These are phyloP conservation scores for Gallinago paraguaiae DNA, from an alignment of 2,113 vertebrate genomes.

Conservation along the genomic window DNA sequence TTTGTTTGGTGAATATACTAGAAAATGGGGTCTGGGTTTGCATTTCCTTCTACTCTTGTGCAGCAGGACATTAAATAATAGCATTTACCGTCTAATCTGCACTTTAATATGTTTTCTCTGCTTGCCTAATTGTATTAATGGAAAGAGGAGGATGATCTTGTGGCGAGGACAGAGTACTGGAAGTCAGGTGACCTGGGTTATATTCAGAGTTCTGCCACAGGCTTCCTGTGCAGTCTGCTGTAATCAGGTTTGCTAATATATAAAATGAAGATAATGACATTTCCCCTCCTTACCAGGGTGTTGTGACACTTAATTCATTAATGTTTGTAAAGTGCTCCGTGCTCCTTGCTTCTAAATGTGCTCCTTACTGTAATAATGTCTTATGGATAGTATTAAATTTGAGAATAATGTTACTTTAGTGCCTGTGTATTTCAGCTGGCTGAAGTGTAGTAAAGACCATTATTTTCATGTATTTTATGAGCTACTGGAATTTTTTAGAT, in stretches of 20 bases:
- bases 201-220: slow-evolving; percentile 41
- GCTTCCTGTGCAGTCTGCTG: slow-evolving; percentile 58
- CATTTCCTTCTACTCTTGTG: slow-evolving; percentile 23
- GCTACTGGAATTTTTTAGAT: slow-evolving; percentile 54
- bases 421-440: neutral
- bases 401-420: slow-evolving; percentile 43
- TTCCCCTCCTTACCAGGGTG: slow-evolving; percentile 28
- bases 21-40: neutral
- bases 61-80: slow-evolving; percentile 37
- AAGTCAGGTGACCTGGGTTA: slow-evolving; percentile 58
- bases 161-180: slow-evolving; percentile 4
- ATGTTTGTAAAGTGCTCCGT: slow-evolving; percentile 59
- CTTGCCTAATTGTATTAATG: slow-evolving; percentile 58
- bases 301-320: slow-evolving; percentile 64
- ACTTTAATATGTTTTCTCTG: slow-evolving; percentile 30
- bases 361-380: slow-evolving; percentile 24
- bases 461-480: slow-evolving; percentile 54
- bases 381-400: slow-evolving; percentile 31
- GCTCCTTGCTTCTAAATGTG: slow-evolving; percentile 30
- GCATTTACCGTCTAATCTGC: neutral
- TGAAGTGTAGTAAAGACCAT: neutral
- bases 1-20: neutral
- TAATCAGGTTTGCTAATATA: slow-evolving; percentile 55
- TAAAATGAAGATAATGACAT: slow-evolving; percentile 50
- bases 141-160: slow-evolving; percentile 9